A percentile compares a stretch with the other conserved stretches of the same genome.
These are phyloP conservation scores for Coelopa frigida DNA, from an alignment of 1,140 invertebrate species.

Conservation along the genomic window DNA sequence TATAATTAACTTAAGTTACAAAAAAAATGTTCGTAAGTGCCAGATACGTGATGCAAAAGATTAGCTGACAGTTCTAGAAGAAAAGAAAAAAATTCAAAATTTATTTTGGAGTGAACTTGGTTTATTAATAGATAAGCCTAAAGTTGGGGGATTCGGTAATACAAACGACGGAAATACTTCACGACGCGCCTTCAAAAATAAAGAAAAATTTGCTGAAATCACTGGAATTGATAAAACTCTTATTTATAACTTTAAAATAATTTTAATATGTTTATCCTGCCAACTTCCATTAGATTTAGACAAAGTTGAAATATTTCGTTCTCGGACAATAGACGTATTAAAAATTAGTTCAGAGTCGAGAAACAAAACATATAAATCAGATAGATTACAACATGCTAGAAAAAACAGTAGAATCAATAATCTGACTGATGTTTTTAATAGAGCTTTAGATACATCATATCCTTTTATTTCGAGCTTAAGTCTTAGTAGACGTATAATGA, in stretches of 20 bases:
- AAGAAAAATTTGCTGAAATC: constrained; percentile 21
- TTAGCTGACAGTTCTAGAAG: background rate
- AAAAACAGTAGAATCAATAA: constrained; percentile 9
- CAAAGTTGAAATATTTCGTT: constrained; percentile 13
- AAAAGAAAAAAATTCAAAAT: constrained; percentile 11
- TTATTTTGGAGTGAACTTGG: constrained; percentile 9
- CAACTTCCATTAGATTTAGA: constrained; percentile 2
- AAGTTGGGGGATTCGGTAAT: constrained; percentile 18
- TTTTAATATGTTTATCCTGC: constrained; percentile 10
- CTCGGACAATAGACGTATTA: constrained; percentile 10
- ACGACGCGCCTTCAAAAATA: constrained; percentile 27
- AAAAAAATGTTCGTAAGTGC: constrained; percentile 10
- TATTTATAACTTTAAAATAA: constrained; percentile 9
- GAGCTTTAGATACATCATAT: constrained; percentile 8
- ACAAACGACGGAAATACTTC: constrained; percentile 36
- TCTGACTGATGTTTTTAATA: constrained; percentile 11
- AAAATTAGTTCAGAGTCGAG: constrained; percentile 10
- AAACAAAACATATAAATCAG: constrained; percentile 9
- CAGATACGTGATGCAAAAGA: constrained; percentile 6
- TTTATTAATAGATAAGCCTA: constrained; percentile 6
- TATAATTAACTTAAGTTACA: constrained; percentile 14
- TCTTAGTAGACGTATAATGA: background rate
- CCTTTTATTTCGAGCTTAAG: constrained; percentile 5
- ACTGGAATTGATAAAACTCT: constrained; percentile 21
- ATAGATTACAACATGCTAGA: constrained; percentile 1